Evolutionary conservation across 30 jellyfish, hydroid and myxozoan species (phyloP), one percentile per base, ranked within the genome.

Genomic region (Nemopilema nomurai): DNA sequence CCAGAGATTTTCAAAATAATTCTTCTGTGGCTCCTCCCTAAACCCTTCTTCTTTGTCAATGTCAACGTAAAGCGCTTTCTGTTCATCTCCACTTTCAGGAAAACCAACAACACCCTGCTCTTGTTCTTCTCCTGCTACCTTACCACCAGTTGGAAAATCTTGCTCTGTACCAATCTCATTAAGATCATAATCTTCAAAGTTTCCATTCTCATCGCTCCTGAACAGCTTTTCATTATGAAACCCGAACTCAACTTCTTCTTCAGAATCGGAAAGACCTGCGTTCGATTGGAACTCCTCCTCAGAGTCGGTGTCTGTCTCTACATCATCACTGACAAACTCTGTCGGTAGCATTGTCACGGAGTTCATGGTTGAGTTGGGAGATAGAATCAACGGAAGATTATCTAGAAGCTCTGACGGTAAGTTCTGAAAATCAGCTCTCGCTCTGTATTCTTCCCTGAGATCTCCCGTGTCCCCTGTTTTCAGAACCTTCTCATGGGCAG

Each of bases 361-460:
- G 26, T 62, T 51, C n/a, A 32, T 57, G 0, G 80, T 68, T 18
- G 81, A 74, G 6, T 76, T 33, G 13, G 81, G 75, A 17, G 91
- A 71, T 24, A 71, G n/a, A 24, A 1, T n/a, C 30, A 83, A 64
- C 6, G 91, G 91, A 30, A 83, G 85, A 65, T 84, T 64, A 26
- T 74, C 87, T 8, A 65, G 32, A 25, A 74, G 4, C 25, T 84
- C 93, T 18, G 25, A 72, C 18, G 93, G 93, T 25, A 84, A 31
- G 32, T 78, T 66, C 13, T 51, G 91, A n/a, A 84, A 51, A 65
- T 84, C 93, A 31, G 85, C 82, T 74, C 83, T 74, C 0, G 93
- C 93, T 41, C 79, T 52, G 66, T 84, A 84, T 65, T 84, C 93
- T 68, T 74, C 93, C 71, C 93, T 84, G 25, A 84, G 83, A 26